These are phyloP conservation scores for Fratercula arctica DNA, from an alignment of 2,797 vertebrate genomes.

Conservation along the genomic window DNA sequence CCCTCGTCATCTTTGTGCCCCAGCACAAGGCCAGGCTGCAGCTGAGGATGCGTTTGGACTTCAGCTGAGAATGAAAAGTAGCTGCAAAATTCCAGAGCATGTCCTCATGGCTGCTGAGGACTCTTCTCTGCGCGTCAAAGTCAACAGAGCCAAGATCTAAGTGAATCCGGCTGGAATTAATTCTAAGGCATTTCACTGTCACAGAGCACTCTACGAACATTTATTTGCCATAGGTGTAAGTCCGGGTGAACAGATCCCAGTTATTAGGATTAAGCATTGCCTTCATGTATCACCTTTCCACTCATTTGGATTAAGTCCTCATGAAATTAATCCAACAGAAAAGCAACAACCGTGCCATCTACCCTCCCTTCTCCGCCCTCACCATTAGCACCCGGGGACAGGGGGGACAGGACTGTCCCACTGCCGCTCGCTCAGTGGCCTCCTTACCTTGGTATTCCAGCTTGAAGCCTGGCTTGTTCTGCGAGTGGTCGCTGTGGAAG, in stretches of 20 bases:
- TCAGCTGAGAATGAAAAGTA: not conserved
- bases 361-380: not conserved
- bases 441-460: conserved; percentile 94
- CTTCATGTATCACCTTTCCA: not conserved
- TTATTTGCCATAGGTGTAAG: not conserved
- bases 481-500: conserved; percentile 97
- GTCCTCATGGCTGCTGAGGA: not conserved
- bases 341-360: rapidly evolving
- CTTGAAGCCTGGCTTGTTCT: conserved; percentile 96
- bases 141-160: not conserved
- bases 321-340: not conserved
- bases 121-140: not conserved
- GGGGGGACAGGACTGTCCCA: not conserved
- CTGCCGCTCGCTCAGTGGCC: rapidly evolving
- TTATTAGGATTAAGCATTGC: not conserved
- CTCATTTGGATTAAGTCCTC: not conserved
- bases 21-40: not conserved
- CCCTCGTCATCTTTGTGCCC: not conserved
- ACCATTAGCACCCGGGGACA: not conserved
- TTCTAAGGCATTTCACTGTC: not conserved
- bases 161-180: not conserved
- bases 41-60: not conserved
- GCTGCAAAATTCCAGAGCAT: not conserved
- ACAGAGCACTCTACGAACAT: not conserved
- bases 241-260: not conserved